phyloP scores from a whole-genome alignment of 2,888 invertebrate species.

The Halictus quadricinctus region DNA sequence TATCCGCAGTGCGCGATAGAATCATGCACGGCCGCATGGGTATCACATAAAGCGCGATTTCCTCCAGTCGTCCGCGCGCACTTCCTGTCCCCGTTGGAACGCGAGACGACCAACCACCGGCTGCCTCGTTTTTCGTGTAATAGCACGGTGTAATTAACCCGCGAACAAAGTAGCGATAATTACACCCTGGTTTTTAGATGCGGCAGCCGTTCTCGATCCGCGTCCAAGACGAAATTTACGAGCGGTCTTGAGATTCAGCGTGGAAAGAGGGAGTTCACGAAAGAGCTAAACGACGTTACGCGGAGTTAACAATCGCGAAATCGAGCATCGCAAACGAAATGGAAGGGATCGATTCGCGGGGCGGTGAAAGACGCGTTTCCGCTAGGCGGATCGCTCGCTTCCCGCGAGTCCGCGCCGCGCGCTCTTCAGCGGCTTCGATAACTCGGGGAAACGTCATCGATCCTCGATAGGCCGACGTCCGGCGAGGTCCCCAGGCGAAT shows the following conservation, averaged over 20 bases:
- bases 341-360: neutral
- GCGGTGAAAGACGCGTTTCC: neutral
- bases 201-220: conserved; percentile 43
- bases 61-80: conserved; percentile 31
- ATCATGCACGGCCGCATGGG: conserved; percentile 6
- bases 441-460: conserved; percentile 48
- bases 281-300: neutral
- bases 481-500: conserved; percentile 18
- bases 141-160: conserved; percentile 50
- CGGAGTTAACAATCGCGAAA: neutral
- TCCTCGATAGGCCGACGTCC: conserved; percentile 59
- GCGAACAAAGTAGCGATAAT: conserved; percentile 58
- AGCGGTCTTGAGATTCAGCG: conserved; percentile 13
- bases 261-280: no score
- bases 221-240: conserved; percentile 39
- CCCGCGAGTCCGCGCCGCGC: neutral
- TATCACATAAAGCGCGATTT: conserved; percentile 53
- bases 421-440: conserved; percentile 45
- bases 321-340: neutral
- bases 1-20: neutral
- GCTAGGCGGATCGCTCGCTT: neutral
- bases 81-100: conserved; percentile 44
- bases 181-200: conserved; percentile 31
- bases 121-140: conserved; percentile 48
- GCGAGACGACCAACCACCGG: neutral